phyloP scores from a whole-genome alignment of 35 echinoderm and acorn worm species.

The Nesometra sesokonis region DNA sequence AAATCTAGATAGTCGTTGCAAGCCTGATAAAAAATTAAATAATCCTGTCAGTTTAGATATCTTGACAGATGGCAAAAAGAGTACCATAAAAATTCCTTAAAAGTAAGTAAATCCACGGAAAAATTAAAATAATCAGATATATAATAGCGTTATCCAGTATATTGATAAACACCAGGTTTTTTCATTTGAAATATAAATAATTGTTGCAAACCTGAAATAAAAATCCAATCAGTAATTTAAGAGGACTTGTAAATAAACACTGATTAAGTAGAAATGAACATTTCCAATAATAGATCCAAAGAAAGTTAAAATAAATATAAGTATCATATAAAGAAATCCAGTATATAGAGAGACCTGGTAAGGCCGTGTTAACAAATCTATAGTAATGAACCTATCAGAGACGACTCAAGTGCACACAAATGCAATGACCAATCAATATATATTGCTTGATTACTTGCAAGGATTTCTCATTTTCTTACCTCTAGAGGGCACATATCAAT shows the following conservation, averaged over 20 bases:
- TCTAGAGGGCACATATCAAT: not conserved
- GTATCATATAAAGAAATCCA: not conserved
- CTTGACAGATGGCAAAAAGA: too few species aligned
- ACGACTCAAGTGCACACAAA: not conserved
- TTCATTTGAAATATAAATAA: too few species aligned
- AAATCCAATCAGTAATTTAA: too few species aligned
- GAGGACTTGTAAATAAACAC: too few species aligned
- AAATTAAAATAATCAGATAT: not conserved
- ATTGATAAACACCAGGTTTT: too few species aligned
- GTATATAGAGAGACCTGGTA: not conserved
- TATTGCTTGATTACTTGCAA: not conserved
- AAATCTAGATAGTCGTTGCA: conserved; percentile 61
- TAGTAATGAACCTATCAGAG: not conserved
- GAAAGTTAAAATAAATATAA: not conserved
- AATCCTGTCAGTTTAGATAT: not conserved
- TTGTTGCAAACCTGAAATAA: too few species aligned
- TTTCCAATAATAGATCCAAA: too few species aligned
- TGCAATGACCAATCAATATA: not conserved
- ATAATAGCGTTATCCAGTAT: too few species aligned
- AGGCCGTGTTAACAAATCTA: not conserved
- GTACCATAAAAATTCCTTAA: too few species aligned
- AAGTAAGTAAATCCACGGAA: not conserved
- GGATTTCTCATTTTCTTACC: not conserved
- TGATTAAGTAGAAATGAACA: too few species aligned
- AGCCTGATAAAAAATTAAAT: conserved; percentile 35